Evolutionary conservation across 2,797 vertebrate species (phyloP).

Genomic region (Knipowitschia caucasica): DNA sequence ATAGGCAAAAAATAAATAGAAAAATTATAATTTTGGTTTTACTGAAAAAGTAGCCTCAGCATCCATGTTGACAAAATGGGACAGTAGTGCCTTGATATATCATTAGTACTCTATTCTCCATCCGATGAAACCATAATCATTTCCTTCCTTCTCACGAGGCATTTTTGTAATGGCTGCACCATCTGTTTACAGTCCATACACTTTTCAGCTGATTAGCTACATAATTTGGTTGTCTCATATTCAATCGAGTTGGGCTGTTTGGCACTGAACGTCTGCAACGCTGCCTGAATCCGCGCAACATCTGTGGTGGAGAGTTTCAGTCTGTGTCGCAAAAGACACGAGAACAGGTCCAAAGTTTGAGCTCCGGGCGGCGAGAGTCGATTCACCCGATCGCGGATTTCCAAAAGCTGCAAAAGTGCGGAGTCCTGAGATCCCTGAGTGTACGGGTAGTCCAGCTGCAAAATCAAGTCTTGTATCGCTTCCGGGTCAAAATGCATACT

Average conservation of each 20-base stretch:
- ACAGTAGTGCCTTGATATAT: not conserved
- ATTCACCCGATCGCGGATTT: constrained; percentile 96
- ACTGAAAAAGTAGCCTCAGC: not conserved
- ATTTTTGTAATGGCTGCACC: constrained; percentile 46
- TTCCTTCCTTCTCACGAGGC: constrained; percentile 45
- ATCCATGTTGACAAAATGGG: not conserved
- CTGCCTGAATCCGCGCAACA: constrained; percentile 91
- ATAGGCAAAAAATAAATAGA: too few species aligned
- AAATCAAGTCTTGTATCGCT: constrained; percentile 94
- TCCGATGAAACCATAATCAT: not conserved
- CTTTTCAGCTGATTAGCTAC: constrained; percentile 87
- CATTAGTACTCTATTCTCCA: not conserved
- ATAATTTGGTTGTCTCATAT: constrained; percentile 98
- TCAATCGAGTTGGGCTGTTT: constrained; percentile 94
- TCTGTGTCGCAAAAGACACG: constrained; percentile 92
- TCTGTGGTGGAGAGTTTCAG: constrained; percentile 94
- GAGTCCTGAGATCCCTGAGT: constrained; percentile 98
- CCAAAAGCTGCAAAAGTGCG: constrained; percentile 91
- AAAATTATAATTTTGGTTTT: too few species aligned
- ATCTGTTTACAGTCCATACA: constrained; percentile 50
- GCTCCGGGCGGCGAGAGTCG: constrained; percentile 91
- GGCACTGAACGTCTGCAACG: constrained; percentile 93
- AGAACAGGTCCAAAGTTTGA: constrained; percentile 91
- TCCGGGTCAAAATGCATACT: constrained; percentile 99
- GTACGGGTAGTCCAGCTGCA: constrained; percentile 97